Evolutionary conservation across 1,140 invertebrate species (phyloP).

Genomic region (Calosoma granatense): DNA sequence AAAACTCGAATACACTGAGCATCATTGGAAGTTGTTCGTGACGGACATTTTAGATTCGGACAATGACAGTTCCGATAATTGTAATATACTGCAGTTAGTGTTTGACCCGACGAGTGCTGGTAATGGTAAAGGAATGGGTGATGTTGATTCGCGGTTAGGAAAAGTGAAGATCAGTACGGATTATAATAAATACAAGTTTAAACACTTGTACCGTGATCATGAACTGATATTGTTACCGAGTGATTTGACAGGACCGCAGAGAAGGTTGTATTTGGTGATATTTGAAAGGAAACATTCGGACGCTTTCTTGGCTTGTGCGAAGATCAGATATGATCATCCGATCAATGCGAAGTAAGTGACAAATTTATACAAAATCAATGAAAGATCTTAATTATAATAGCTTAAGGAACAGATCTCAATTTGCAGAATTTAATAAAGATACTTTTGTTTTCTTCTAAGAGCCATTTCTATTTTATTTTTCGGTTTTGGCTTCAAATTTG

Average conservation of each 20-base stretch:
- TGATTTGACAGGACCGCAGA: conserved; percentile 57
- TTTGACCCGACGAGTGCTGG: conserved; percentile 73
- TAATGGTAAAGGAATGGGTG: conserved; percentile 61
- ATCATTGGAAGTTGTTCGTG: conserved; percentile 82
- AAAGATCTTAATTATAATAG: background rate
- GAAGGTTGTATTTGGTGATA: conserved; percentile 73
- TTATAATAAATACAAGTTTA: conserved; percentile 40
- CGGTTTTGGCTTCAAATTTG: no score
- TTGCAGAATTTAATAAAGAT: background rate
- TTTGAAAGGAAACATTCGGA: conserved; percentile 71
- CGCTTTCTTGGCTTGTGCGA: conserved; percentile 73
- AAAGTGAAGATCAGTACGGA: conserved; percentile 56
- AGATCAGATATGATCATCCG: conserved; percentile 56
- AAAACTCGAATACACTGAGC: conserved; percentile 48
- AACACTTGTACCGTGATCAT: conserved; percentile 53
- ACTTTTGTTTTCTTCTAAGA: conserved; percentile 1
- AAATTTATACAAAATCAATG: conserved; percentile 14
- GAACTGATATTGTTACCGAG: conserved; percentile 52
- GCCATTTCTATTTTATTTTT: no score
- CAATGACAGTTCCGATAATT: conserved; percentile 60
- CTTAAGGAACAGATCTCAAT: no score
- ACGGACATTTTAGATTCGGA: conserved; percentile 79
- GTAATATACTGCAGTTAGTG: conserved; percentile 72
- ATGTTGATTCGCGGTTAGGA: conserved; percentile 68
- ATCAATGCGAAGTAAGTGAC: conserved; percentile 56